phyloP scores from a whole-genome alignment of 2,797 vertebrate species.

The Pipistrellus kuhlii region DNA sequence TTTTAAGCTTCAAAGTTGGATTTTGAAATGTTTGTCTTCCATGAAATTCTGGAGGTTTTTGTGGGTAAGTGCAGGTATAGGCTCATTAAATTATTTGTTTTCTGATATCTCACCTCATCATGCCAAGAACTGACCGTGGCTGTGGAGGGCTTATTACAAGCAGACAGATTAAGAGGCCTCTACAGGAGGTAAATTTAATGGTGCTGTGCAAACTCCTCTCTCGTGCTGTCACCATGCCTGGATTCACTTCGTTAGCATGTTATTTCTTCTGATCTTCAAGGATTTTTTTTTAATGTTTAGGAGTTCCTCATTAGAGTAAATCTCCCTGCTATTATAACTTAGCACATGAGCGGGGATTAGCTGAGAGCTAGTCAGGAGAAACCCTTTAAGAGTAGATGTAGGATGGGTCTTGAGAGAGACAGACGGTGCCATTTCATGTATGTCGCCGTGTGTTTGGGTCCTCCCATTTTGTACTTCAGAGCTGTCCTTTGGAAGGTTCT shows the following conservation, averaged over 20 bases:
- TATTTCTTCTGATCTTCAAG: conserved; percentile 26
- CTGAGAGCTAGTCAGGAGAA: neutral
- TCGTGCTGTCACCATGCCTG: neutral
- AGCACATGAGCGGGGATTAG: neutral
- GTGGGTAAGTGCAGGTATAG: neutral
- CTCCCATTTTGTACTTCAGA: neutral
- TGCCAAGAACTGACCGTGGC: neutral
- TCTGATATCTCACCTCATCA: neutral
- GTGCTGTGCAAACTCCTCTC: neutral
- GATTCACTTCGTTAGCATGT: neutral
- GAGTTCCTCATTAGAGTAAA: neutral
- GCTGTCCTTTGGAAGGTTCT: neutral
- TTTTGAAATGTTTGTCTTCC: conserved; percentile 33
- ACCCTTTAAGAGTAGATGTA: too few relatives aligned
- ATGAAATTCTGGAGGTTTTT: neutral
- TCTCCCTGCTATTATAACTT: neutral
- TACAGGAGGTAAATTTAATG: neutral
- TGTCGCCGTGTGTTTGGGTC: neutral
- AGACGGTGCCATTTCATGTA: neutral
- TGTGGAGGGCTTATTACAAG: neutral
- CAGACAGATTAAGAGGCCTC: neutral
- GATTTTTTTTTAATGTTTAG: neutral
- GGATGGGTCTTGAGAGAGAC: neutral
- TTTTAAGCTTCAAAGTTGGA: conserved; percentile 8
- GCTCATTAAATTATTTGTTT: conserved; percentile 3